Conservation (phyloP, 1,140 invertebrate genomes). For the Scaptomyza pallida region DNA sequence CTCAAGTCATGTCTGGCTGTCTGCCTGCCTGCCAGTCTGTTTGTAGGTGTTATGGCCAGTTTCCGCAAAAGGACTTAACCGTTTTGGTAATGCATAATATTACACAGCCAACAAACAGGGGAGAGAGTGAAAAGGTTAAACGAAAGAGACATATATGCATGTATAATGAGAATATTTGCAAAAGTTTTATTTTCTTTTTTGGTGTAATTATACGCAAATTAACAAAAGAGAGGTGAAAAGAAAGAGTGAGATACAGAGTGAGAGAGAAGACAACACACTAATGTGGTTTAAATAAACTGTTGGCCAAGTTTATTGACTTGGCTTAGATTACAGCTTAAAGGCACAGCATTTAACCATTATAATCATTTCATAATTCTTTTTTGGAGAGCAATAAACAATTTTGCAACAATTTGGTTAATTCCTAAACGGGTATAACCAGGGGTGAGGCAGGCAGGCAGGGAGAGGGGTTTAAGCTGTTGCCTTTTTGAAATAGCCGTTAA, state of each 20-base stretch:
- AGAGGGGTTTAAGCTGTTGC: conserved; percentile 1
- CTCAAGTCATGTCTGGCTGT: conserved; percentile 66
- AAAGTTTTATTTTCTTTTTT: conserved; percentile 36
- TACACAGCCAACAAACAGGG: conserved; percentile 14
- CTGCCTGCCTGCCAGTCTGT: conserved; percentile 26
- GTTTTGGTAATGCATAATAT: conserved; percentile 81
- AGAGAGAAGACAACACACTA: conserved; percentile 35
- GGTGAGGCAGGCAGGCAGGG: not conserved
- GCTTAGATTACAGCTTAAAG: conserved; percentile 57
- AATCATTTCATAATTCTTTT: conserved; percentile 79
- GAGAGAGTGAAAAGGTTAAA: conserved; percentile 3
- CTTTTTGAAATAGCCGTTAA: conserved; percentile 76
- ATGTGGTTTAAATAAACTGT: conserved; percentile 72
- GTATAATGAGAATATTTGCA: conserved; percentile 66
- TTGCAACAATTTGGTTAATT: conserved; percentile 81
- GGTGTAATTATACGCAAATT: conserved; percentile 78
- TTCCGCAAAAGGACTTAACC: conserved; percentile 79
- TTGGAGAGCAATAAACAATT: conserved; percentile 59
- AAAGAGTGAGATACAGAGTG: not conserved
- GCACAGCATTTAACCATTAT: conserved; percentile 52
- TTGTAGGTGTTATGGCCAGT: conserved; percentile 77
- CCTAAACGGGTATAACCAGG: conserved; percentile 5
- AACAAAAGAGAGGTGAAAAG: conserved; percentile 26
- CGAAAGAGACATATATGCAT: conserved; percentile 59
- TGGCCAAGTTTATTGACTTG: conserved; percentile 71